Evolutionary conservation across 2,797 vertebrate species (phyloP), one percentile per base, ranked within the genome.

Genomic region (Babyrousa celebensis): DNA sequence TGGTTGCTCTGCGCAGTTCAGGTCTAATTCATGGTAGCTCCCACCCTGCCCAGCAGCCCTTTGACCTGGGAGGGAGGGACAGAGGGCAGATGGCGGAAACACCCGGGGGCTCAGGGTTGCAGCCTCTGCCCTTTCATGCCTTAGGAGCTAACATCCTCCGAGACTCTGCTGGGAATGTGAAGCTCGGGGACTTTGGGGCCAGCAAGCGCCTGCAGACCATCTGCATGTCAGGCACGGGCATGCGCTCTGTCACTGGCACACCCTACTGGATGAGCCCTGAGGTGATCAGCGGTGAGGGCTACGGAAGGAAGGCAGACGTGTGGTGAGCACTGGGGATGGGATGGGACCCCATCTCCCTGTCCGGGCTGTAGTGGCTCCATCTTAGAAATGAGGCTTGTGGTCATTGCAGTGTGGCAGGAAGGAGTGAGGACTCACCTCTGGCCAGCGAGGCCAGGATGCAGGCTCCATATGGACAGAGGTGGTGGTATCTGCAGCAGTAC

Each of bases 181-280:
- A 99, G 98, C 99, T 99, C 10, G 99, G 99, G 97, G 99, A 99
- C 97, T 99, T 99, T 40, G 99, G 99, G 36, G 99, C 99, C 98
- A 99, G 99, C 98, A 99, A 99, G 95, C 98, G 99, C 96, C 99
- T 99, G 88, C 99, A 99, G 99, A 99, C 99, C 84, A 99, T 99
- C 99, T 99, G 99, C 97, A 99, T 99, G 99, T 99, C 99, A 23
- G 99, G 99, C 95, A 99, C 99, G 0, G 99, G 99, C 85, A 99
- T 99, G 98, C 99, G 99, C 94, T 99, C 99, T 0, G 99, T 99
- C 98, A 99, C 99, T 0, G 99, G 99, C 98, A 99, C 99, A 0
- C 99, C 99, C n/a, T 99, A 99, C 97, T 99, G 99, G 99, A 99
- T 99, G 99, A 99, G 99, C 98, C 99, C 99, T 0, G 99, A 99